phyloP scores from a whole-genome alignment of 2,797 vertebrate genomes.

The Podarcis siculus region DNA sequence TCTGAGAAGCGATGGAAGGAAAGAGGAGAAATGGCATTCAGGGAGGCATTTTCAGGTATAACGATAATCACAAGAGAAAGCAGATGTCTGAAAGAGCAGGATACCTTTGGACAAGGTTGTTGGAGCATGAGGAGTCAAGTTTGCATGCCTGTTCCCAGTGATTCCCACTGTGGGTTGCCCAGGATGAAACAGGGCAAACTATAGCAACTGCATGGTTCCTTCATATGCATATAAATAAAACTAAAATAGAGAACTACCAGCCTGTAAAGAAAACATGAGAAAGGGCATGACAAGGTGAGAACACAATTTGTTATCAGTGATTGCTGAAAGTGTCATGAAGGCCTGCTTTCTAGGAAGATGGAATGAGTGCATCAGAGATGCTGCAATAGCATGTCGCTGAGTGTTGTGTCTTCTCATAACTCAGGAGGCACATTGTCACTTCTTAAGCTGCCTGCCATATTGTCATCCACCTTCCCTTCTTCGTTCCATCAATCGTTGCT shows the following conservation, averaged over 20 bases:
- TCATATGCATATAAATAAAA: slow-evolving; percentile 14
- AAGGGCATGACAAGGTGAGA: background rate
- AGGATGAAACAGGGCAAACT: background rate
- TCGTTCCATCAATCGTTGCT: background rate
- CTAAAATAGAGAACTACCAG: background rate
- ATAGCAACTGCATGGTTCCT: background rate
- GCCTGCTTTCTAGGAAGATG: background rate
- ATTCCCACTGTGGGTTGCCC: background rate
- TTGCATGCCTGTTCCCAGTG: background rate
- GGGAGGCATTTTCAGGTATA: background rate
- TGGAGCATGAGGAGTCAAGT: background rate
- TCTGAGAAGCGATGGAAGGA: background rate
- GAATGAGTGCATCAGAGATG: background rate
- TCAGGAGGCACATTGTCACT: background rate
- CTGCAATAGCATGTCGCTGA: background rate
- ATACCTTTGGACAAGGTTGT: background rate
- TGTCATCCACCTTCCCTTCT: background rate
- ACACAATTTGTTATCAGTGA: background rate
- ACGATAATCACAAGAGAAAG: background rate
- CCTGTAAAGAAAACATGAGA: background rate
- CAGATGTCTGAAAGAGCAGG: background rate
- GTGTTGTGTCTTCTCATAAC: background rate
- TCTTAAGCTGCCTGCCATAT: background rate
- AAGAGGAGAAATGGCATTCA: background rate
- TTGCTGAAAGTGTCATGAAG: background rate